Base-by-base conservation (phyloP, 2,113 vertebrate species). In the Pterocles orientalis region DNA sequence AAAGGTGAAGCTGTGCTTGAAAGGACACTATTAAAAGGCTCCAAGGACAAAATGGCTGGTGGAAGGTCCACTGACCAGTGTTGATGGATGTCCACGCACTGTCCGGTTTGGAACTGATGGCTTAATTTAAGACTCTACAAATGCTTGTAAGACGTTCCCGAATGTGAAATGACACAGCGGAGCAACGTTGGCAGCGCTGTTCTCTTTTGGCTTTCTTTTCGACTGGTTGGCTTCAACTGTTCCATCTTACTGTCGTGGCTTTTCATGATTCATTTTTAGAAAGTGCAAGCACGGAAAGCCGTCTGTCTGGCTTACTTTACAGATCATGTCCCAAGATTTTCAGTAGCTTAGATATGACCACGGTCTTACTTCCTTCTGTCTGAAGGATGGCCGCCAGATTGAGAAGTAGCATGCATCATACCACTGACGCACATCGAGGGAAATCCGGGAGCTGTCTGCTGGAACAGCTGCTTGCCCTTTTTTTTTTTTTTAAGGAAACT, bases 371-470 rank as follows among this genome's bases (percentile, higher is more conserved):
- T 87, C 86, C 90, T 80, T 93, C 94, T 95, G 93, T 95, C 91
- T 96, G 95, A 77, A 96, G 95, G 91, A 94, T 92, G 94, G 94
- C 78, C 15, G 92, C 92, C 92, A 95, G 95, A 88, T 79, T 95
- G 95, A 86, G 92, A 41, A 96, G 92, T 1, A 86, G 94, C 72
- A 18, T 77, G 82, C 82, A 94, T 96, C 92, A 91, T 50, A 58
- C 51, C 56, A 5, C 76, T 95, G 94, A 96, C 94, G 91, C 95
- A 93, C 92, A 92, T 92, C 18, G 47, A 96, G 96, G 96, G 96
- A 96, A 95, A 96, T 95, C 96, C 93, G 50, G 94, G 96, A 96
- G 93, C 94, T 86, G 95, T 95, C 93, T 92, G 93, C 95, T 95
- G 95, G 58, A 96, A 95, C 96, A 96, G 92, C 93, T 96, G 91